These are phyloP conservation scores for Acanthosepion esculentum DNA, from an alignment of 2,888 invertebrate genomes.

Conservation along the genomic window DNA sequence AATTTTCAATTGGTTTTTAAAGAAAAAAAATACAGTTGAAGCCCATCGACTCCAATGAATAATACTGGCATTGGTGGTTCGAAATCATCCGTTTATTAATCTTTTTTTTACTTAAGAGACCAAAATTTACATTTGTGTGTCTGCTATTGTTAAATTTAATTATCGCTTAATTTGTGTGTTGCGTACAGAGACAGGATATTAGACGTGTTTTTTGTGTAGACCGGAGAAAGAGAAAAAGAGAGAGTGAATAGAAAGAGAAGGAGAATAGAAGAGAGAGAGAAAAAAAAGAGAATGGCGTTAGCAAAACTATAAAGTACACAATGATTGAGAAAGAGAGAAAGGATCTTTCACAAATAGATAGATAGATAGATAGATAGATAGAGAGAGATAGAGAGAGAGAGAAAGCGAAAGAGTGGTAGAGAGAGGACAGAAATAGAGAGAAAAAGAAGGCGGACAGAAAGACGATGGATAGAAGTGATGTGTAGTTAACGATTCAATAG, in stretches of 20 bases:
- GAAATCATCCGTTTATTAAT: not conserved
- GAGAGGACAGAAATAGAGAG: too few species aligned
- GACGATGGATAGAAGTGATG: too few species aligned
- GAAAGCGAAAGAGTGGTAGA: too few species aligned
- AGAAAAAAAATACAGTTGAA: not conserved
- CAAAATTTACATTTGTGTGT: not conserved
- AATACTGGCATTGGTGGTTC: not conserved
- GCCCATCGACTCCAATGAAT: not conserved
- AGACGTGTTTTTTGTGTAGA: conserved; percentile 15
- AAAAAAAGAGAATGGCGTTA: too few species aligned
- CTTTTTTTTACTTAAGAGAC: not conserved
- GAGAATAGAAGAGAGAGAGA: not conserved
- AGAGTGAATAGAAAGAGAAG: not conserved
- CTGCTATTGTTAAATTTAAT: not conserved
- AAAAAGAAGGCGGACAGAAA: too few species aligned
- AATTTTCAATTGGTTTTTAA: conserved; percentile 20
- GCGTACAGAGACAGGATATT: not conserved
- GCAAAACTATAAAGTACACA: too few species aligned
- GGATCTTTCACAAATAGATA: not conserved
- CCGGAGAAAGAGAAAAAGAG: not conserved
- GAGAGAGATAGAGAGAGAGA: not conserved
- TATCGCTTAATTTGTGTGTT: not conserved
- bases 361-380: not conserved
- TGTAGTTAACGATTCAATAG: too few species aligned
- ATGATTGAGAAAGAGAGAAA: not conserved